Evolutionary conservation across 2,797 vertebrate genomes (phyloP).

Genomic region (Mergus octosetaceus): DNA sequence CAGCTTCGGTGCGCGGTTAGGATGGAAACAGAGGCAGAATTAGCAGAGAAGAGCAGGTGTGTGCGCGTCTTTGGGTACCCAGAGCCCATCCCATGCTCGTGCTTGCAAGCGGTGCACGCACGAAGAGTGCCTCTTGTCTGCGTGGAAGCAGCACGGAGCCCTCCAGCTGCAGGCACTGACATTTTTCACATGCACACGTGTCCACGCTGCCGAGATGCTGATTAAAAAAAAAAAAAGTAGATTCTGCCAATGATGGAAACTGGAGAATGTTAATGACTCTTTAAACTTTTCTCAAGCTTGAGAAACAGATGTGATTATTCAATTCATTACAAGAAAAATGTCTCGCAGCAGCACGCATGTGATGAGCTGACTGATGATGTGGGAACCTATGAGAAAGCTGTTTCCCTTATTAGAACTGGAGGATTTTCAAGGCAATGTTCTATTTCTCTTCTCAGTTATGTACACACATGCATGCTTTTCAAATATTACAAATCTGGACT

Average conservation of each 20-base stretch:
- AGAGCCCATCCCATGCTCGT: rapidly evolving
- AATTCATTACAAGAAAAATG: slow-evolving; percentile 64
- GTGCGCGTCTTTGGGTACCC: rapidly evolving
- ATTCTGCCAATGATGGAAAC: slow-evolving; percentile 50
- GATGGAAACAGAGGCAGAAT: rapidly evolving
- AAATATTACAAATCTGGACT: slow-evolving; percentile 5
- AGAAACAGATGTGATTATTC: slow-evolving; percentile 76
- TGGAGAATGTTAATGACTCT: slow-evolving; percentile 68
- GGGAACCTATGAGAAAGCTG: slow-evolving; percentile 80
- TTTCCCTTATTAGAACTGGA: slow-evolving; percentile 79
- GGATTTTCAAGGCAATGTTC: slow-evolving; percentile 31
- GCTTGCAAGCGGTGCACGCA: background rate
- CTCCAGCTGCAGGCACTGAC: background rate
- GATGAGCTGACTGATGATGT: slow-evolving; percentile 81
- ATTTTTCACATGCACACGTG: background rate
- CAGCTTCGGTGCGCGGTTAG: rapidly evolving
- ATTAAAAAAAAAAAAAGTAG: background rate
- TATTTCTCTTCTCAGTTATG: slow-evolving; percentile 26
- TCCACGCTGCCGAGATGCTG: background rate
- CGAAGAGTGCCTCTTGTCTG: too few relatives aligned
- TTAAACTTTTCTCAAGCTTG: slow-evolving; percentile 74
- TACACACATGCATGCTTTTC: background rate
- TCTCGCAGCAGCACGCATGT: slow-evolving; percentile 70
- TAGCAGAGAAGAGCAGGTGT: background rate
- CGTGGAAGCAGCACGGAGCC: rapidly evolving